phyloP scores from a whole-genome alignment of 2,113 vertebrate species.

The crab-eating macaque (Macaca fascicularis) region DNA sequence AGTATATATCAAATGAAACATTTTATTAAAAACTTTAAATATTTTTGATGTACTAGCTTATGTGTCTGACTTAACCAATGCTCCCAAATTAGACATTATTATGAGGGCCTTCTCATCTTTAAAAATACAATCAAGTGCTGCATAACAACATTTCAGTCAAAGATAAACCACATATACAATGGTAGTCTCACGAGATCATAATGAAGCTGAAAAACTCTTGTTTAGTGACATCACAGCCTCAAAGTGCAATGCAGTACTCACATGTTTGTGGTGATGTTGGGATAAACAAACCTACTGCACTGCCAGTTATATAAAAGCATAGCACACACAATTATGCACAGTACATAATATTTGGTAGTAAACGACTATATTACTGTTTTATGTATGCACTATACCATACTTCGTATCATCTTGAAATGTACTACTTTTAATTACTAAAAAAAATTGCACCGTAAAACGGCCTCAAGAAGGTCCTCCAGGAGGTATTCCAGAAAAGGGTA shows the following conservation, averaged over 20 bases:
- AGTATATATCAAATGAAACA: background rate
- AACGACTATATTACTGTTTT: background rate
- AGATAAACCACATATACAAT: background rate
- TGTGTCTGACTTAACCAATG: constrained; percentile 19
- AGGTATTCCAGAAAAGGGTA: background rate
- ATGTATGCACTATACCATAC: background rate
- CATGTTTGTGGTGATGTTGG: background rate
- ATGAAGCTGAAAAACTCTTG: background rate
- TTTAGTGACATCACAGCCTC: background rate
- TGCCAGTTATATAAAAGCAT: background rate
- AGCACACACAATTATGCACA: background rate
- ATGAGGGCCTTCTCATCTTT: background rate
- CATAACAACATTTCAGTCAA: background rate
- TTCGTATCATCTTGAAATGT: background rate
- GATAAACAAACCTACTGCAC: background rate
- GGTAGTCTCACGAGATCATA: background rate
- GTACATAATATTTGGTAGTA: background rate
- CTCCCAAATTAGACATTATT: background rate
- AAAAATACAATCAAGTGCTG: background rate
- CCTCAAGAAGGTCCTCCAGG: background rate
- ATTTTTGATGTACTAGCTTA: background rate
- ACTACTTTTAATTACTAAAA: background rate
- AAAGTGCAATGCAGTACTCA: background rate
- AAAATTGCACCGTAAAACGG: background rate
- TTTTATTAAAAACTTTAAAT: background rate